These are phyloP conservation scores for Strigamia transsilvanica DNA, from an alignment of 2,888 invertebrate species.

Conservation along the genomic window DNA sequence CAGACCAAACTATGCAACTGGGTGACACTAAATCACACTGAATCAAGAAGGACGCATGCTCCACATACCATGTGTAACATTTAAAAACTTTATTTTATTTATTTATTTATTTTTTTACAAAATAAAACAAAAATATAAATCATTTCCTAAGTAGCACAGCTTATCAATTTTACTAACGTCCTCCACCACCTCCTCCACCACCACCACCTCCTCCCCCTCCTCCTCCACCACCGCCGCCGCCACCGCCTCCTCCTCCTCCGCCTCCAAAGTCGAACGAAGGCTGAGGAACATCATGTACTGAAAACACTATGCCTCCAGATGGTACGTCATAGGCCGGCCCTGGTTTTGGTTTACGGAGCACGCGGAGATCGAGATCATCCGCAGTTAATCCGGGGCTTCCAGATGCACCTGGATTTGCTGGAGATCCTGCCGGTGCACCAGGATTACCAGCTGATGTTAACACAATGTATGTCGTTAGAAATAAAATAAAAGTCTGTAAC, in stretches of 20 bases:
- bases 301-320: not conserved
- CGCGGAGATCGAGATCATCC: not conserved
- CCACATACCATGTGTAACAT: not conserved
- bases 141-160: not conserved
- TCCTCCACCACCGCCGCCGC: not conserved
- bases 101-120: not conserved
- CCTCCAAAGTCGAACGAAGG: not conserved
- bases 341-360: not conserved
- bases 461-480: not conserved
- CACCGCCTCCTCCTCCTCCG: not conserved
- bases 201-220: not conserved
- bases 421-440: slow-evolving; percentile 13
- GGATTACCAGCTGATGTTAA: slow-evolving; percentile 10
- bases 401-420: not conserved
- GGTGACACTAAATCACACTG: not conserved
- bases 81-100: not conserved
- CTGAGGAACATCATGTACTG: not conserved
- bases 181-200: not conserved
- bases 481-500: not conserved
- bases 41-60: slow-evolving; percentile 9
- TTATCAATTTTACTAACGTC: not conserved
- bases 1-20: not conserved
- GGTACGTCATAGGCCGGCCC: not conserved
- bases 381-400: not conserved
- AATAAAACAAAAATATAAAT: not conserved